Evolutionary conservation across 2,888 invertebrate genomes (phyloP), one percentile per base, ranked within the genome.

Genomic region (Iselma pallidipennis): DNA sequence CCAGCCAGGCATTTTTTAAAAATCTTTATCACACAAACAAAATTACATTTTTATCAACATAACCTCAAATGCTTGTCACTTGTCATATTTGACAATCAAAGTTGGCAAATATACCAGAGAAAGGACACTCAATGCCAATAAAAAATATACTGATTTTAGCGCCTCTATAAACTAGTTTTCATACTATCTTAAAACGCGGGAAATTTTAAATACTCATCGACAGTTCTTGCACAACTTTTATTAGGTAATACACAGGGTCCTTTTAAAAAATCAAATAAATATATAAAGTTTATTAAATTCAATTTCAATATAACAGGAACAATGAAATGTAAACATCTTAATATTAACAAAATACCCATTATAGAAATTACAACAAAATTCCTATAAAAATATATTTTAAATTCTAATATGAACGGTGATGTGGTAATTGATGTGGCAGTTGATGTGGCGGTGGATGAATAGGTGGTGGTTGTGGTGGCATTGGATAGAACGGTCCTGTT

Each of bases 1-100:
- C 96, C 96, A 97, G 82, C 92, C 94, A 74, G 95, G 95, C 95
- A 96, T 96, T 67, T 37, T 37, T n/a, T 37, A 16, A 16, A 45
- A 21, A 3, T 45, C 21, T 37, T 19, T 5, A 25, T 4, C 5
- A 4, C 3, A 37, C 7, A 16, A 37, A 25, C 4, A 25, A 25
- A 25, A 25, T 25, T 25, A 25, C 25, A 25, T 25, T 37, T 45
- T 21, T 19, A 21, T 12, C 3, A 21, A 45, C 45, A 19, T 45
- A 45, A 45, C 45, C 45, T 45, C 45, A 45, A 45, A 45, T 45
- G 45, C 45, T 45, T 21, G 3, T 6, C 29, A 9, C 6, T 10
- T 19, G 42, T 45, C 45, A 21, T n/a, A n/a, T n/a, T n/a, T n/a
- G n/a, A n/a, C n/a, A n/a, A n/a, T n/a, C n/a, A 16, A 37, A 37